Conservation (phyloP, 2,888 invertebrate species). For the Stenoptilia bipunctidactyla region DNA sequence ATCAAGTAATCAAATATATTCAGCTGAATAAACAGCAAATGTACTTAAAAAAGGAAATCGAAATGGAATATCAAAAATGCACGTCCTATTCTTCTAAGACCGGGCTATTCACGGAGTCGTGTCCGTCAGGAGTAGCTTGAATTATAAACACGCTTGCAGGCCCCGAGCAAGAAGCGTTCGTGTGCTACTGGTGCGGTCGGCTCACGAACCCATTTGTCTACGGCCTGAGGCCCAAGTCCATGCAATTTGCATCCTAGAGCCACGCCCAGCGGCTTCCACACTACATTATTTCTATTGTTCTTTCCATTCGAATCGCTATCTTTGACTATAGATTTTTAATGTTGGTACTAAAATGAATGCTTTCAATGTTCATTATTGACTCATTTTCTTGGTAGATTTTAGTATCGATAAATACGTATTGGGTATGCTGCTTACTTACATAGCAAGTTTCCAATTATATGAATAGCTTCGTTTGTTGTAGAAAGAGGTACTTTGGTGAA, state of each 20-base stretch:
- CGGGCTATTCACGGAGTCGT: not conserved
- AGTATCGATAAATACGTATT: no score
- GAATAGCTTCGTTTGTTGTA: no score
- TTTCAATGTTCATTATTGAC: not conserved
- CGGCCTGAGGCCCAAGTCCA: conserved; percentile 37
- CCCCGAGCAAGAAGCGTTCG: conserved; percentile 31
- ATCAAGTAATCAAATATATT: no score
- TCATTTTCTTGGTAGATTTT: no score
- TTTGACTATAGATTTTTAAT: conserved; percentile 14
- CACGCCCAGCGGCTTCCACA: conserved; percentile 59
- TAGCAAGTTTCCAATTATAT: no score
- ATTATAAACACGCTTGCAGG: conserved; percentile 25
- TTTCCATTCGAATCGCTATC: conserved; percentile 18
- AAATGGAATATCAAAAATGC: no score
- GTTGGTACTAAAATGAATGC: not conserved
- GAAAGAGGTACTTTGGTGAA: no score
- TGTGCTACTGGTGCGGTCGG: conserved; percentile 64
- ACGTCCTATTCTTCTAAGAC: not conserved
- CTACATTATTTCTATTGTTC: conserved; percentile 39
- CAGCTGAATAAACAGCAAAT: no score
- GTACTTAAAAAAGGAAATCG: not conserved
- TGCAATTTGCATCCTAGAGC: conserved; percentile 57
- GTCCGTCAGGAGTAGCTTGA: conserved; percentile 21
- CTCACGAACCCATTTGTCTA: conserved; percentile 62
- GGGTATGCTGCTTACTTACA: no score